Conservation (phyloP, 2,113 vertebrate genomes). For the Prionailurus bengalensis region DNA sequence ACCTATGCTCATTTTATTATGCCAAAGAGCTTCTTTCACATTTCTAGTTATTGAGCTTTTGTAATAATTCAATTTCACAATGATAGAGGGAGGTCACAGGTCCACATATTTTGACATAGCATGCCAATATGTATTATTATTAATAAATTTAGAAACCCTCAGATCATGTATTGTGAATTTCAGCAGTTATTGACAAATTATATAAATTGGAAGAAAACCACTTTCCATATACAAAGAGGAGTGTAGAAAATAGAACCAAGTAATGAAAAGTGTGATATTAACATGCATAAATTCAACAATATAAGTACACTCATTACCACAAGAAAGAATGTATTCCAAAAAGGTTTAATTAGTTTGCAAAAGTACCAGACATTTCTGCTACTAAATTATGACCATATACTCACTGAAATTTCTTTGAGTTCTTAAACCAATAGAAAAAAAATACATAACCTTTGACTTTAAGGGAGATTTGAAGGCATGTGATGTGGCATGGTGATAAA, state of each 20-base stretch:
- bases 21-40: neutral
- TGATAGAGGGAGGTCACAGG: neutral
- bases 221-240: neutral
- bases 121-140: neutral
- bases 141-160: slow-evolving; percentile 26
- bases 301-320: neutral
- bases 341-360: slow-evolving; percentile 29
- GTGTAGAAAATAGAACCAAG: slow-evolving; percentile 11
- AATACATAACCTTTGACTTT: slow-evolving; percentile 51
- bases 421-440: neutral
- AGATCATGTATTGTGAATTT: neutral
- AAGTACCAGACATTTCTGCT: neutral
- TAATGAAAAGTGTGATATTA: neutral
- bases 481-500: neutral
- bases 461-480: slow-evolving; percentile 24
- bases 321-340: neutral
- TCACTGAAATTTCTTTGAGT: neutral
- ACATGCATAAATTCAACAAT: neutral
- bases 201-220: neutral
- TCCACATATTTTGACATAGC: slow-evolving; percentile 12
- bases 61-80: neutral
- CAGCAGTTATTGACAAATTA: slow-evolving; percentile 12
- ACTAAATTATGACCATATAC: neutral
- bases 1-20: neutral
- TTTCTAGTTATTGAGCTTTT: neutral